Percentiles rank a stretch among this genome's conserved stretches.
Evolutionary conservation across 2,797 vertebrate species (phyloP).

Genomic region (Vireo griseus): DNA sequence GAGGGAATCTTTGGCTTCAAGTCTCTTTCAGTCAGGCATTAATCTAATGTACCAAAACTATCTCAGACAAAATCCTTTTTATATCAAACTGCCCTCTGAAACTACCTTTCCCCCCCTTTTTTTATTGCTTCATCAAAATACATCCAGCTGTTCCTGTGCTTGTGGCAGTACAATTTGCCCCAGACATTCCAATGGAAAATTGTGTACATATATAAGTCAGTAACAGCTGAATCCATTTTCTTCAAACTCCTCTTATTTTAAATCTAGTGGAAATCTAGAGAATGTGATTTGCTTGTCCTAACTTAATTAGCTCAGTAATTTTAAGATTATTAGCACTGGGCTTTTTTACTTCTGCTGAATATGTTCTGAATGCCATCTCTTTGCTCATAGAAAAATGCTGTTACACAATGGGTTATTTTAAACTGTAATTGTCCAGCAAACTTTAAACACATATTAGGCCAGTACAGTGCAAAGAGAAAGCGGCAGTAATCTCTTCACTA

Average conservation of each 20-base stretch:
- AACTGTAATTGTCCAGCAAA: constrained; percentile 15
- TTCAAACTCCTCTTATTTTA: constrained; percentile 33
- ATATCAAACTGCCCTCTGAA: constrained; percentile 28
- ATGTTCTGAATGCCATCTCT: constrained; percentile 36
- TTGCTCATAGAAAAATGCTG: background rate
- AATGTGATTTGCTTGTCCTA: constrained; percentile 44
- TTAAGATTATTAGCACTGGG: constrained; percentile 15
- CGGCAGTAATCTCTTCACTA: constrained; percentile 32
- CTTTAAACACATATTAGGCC: constrained; percentile 3
- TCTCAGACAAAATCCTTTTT: constrained; percentile 22
- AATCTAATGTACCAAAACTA: constrained; percentile 10
- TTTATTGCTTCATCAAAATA: constrained; percentile 43
- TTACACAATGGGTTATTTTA: constrained; percentile 24
- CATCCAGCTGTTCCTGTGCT: constrained; percentile 48
- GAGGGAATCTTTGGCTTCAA: constrained; percentile 11
- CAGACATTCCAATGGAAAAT: constrained; percentile 51
- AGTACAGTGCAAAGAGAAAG: constrained; percentile 26
- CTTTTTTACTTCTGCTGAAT: constrained; percentile 43
- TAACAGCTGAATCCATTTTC: constrained; percentile 58
- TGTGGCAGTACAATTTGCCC: constrained; percentile 38
- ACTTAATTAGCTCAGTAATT: constrained; percentile 46
- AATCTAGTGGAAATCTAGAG: constrained; percentile 34
- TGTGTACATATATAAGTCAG: constrained; percentile 12
- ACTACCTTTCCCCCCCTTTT: background rate
- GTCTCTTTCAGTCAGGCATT: constrained; percentile 20